Conservation (phyloP, 2,113 vertebrate species). For the Gobiocypris rarus region DNA sequence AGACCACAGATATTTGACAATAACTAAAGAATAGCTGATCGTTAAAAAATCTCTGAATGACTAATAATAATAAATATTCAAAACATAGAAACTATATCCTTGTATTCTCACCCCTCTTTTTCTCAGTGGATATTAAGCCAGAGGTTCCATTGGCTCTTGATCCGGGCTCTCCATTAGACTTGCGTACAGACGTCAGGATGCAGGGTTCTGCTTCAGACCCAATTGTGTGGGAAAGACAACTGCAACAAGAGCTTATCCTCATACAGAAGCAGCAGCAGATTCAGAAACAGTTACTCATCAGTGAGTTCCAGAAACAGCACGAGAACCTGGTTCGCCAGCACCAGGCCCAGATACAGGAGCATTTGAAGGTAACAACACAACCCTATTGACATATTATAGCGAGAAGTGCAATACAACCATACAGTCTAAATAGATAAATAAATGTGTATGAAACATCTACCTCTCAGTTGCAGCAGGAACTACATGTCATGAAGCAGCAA, state of each 20-base stretch:
- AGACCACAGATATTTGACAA: neutral
- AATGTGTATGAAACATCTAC: slow-evolving; percentile 38
- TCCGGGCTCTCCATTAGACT: slow-evolving; percentile 87
- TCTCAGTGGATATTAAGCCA: slow-evolving; percentile 88
- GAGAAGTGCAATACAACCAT: neutral
- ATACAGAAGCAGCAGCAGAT: slow-evolving; percentile 99
- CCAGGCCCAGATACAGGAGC: slow-evolving; percentile 97
- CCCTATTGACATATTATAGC: neutral
- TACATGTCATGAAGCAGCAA: slow-evolving; percentile 95
- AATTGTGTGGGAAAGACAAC: slow-evolving; percentile 88
- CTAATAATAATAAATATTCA: neutral
- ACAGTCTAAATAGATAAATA: slow-evolving; percentile 1
- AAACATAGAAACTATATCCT: slow-evolving; percentile 28
- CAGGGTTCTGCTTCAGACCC: slow-evolving; percentile 90
- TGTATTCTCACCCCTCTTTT: slow-evolving; percentile 17
- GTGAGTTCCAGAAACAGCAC: slow-evolving; percentile 98
- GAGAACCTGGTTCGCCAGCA: slow-evolving; percentile 97
- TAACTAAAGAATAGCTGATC: neutral
- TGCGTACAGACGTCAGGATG: slow-evolving; percentile 93
- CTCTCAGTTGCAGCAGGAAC: slow-evolving; percentile 96
- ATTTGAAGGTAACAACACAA: slow-evolving; percentile 87
- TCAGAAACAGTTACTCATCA: slow-evolving; percentile 97
- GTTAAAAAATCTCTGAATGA: neutral
- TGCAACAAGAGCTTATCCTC: slow-evolving; percentile 94
- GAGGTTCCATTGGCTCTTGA: slow-evolving; percentile 86